These are phyloP conservation scores for Himalopsyche phryganea DNA, from an alignment of 1,140 invertebrate species.

Conservation along the genomic window DNA sequence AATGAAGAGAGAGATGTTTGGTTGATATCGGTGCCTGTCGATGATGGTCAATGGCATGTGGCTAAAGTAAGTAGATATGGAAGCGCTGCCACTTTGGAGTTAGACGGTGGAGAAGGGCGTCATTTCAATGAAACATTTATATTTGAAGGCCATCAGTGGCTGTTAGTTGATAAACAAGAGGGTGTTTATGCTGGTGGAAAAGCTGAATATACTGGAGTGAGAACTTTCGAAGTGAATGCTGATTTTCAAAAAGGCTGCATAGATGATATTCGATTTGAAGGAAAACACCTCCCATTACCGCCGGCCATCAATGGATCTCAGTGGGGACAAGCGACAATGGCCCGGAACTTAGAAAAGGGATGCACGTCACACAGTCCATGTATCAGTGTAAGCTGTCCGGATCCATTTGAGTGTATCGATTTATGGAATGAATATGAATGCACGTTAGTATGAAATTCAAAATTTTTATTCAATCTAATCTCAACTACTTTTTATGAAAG, in stretches of 20 bases:
- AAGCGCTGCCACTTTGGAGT: conserved; percentile 59
- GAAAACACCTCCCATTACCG: conserved; percentile 60
- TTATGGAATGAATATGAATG: conserved; percentile 67
- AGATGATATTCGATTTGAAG: conserved; percentile 55
- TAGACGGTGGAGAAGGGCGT: conserved; percentile 70
- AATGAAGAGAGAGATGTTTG: conserved; percentile 57
- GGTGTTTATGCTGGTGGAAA: conserved; percentile 66
- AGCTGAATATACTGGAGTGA: conserved; percentile 61
- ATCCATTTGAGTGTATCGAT: conserved; percentile 63
- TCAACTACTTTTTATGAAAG: too few relatives aligned
- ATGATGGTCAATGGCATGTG: conserved; percentile 72
- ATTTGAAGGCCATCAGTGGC: conserved; percentile 60
- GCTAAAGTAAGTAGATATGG: conserved; percentile 60
- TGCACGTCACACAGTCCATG: conserved; percentile 65
- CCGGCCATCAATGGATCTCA: conserved; percentile 62
- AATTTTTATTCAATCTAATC: too few relatives aligned
- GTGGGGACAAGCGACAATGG: conserved; percentile 60
- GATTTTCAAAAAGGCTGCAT: conserved; percentile 57
- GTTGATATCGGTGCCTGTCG: conserved; percentile 57
- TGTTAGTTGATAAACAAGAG: conserved; percentile 62
- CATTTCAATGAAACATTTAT: conserved; percentile 65
- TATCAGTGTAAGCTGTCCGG: conserved; percentile 56
- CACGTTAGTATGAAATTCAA: conserved; percentile 52
- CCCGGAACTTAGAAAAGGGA: conserved; percentile 47
- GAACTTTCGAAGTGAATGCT: conserved; percentile 61